Evolutionary conservation across 2,797 vertebrate species (phyloP).

Genomic region (Enoplosus armatus): DNA sequence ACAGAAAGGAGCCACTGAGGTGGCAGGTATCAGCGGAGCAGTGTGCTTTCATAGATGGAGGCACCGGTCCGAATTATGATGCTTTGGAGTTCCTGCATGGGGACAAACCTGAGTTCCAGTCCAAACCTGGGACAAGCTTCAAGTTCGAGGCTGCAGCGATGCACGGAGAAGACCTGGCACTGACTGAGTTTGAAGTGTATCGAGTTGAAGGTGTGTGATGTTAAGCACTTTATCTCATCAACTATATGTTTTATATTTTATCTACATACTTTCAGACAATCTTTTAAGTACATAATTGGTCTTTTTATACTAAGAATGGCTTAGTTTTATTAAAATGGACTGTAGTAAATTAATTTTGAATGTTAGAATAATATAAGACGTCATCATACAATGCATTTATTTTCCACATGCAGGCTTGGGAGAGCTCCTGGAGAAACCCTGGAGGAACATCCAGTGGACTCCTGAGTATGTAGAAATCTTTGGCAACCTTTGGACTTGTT

Average conservation of each 20-base stretch:
- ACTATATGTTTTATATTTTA: neutral
- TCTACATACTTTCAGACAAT: neutral
- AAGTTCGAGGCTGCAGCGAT: constrained; percentile 52
- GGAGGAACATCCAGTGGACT: constrained; percentile 75
- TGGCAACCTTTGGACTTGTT: neutral
- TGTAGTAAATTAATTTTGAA: neutral
- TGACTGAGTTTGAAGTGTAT: constrained; percentile 77
- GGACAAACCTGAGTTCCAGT: neutral
- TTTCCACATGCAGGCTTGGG: constrained; percentile 55
- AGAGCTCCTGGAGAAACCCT: constrained; percentile 70
- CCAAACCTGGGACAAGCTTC: constrained; percentile 44
- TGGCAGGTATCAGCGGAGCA: constrained; percentile 41
- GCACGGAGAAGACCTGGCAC: constrained; percentile 55
- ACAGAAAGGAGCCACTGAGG: constrained; percentile 42
- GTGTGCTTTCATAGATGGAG: constrained; percentile 46
- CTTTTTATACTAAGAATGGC: neutral
- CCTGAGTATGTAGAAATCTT: constrained; percentile 51
- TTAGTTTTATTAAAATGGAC: neutral
- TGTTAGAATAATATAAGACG: neutral
- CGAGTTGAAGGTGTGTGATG: constrained; percentile 71
- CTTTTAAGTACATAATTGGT: neutral
- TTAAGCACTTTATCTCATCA: neutral
- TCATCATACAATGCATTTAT: neutral
- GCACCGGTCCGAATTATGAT: constrained; percentile 55
- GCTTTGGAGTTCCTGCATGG: constrained; percentile 60